Evolutionary conservation across 2,888 invertebrate genomes (phyloP).

Genomic region (Linyphia triangularis): DNA sequence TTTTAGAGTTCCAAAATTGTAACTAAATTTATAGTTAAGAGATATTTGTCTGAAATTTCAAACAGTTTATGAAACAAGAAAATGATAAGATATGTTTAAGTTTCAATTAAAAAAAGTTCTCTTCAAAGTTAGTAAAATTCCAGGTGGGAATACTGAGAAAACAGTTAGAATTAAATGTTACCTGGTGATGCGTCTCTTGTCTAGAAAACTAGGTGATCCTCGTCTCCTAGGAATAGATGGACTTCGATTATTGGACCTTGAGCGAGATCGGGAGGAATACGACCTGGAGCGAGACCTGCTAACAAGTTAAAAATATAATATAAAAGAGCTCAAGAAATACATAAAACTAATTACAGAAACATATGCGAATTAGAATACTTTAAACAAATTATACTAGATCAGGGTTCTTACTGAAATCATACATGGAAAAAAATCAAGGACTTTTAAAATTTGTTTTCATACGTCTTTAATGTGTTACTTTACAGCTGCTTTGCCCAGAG

Average conservation of each 20-base stretch:
- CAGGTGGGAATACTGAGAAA: no score
- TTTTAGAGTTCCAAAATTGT: no score
- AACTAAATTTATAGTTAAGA: background rate
- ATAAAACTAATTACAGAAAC: background rate
- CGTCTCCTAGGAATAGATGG: slow-evolving; percentile 93
- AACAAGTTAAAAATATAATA: no score
- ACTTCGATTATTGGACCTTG: slow-evolving; percentile 78
- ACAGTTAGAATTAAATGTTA: no score
- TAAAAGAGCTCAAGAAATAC: background rate
- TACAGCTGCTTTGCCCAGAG: no score
- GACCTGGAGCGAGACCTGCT: slow-evolving; percentile 71
- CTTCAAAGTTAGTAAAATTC: background rate
- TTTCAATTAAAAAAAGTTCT: background rate
- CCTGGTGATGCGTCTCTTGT: slow-evolving; percentile 96
- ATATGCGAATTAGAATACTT: no score
- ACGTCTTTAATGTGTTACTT: no score
- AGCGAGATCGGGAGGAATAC: slow-evolving; percentile 70
- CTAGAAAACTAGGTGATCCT: slow-evolving; percentile 96
- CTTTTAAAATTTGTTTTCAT: no score
- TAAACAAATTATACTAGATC: no score
- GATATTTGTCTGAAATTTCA: background rate
- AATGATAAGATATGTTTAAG: background rate
- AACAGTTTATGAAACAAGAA: background rate
- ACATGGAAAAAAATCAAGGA: no score
- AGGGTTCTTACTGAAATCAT: no score